A percentile compares a stretch with the other conserved stretches of the same genome.
Evolutionary conservation across 1,140 invertebrate species (phyloP).

Genomic region (Ips typographus): DNA sequence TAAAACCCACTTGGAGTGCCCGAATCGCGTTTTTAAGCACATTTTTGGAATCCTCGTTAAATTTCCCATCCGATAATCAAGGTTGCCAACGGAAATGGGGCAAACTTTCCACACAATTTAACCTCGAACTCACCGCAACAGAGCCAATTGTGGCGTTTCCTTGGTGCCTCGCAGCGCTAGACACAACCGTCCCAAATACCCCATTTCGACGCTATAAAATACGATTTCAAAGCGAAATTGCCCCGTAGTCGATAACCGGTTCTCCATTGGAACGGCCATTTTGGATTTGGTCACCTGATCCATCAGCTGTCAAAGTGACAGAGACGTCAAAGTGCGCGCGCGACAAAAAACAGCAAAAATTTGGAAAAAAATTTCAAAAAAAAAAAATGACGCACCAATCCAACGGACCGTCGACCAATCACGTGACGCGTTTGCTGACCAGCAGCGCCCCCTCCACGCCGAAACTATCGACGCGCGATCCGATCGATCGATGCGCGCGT

Average conservation of each 20-base stretch:
- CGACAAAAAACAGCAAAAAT: background rate
- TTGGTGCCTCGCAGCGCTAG: constrained; percentile 37
- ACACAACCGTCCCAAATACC: constrained; percentile 38
- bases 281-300: background rate
- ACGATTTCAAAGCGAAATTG: constrained; percentile 32
- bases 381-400: background rate
- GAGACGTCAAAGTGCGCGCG: background rate
- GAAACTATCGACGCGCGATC: constrained; percentile 29
- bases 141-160: constrained; percentile 30
- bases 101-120: background rate
- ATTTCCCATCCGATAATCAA: no score
- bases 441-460: constrained; percentile 32
- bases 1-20: no score
- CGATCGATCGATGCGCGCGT: constrained; percentile 35
- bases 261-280: background rate
- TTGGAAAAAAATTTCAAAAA: background rate
- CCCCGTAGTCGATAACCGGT: background rate
- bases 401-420: background rate
- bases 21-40: no score
- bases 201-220: constrained; percentile 22
- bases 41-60: no score
- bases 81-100: no score
- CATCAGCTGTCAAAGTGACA: background rate
- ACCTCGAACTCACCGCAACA: constrained; percentile 22
- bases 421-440: constrained; percentile 16